Base-by-base conservation (phyloP, 1,140 invertebrate genomes). In the Drosophila kurseongensis region DNA sequence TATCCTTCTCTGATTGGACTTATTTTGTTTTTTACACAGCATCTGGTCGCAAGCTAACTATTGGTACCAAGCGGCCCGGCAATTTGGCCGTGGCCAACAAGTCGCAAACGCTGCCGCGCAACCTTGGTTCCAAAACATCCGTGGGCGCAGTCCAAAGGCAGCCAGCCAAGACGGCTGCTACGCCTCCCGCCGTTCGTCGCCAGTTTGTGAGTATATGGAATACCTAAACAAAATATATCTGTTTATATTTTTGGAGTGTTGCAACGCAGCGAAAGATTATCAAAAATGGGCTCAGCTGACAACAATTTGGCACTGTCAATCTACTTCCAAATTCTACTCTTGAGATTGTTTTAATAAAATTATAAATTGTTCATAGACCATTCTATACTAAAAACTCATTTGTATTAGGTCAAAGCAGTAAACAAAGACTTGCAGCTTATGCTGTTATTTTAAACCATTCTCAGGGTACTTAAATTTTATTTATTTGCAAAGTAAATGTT, bases 21-120 rank as follows among this genome's bases (percentile, higher is more conserved):
- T 52, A 14, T 14, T 9, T 3, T 5, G 4, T 48, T 27, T 72
- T 38, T 27, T 52, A 29, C 76, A 29, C 14, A 96, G 95, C 95
- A 56, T 95, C 96, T 50, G 96, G 96, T 23, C 94, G 95, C 71
- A 92, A 92, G 73, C 92, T 97, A 47, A 96, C 95, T 12, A 94
- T 96, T 52, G 94, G 95, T n/a, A 94, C 95, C 12, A 95, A 95
- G 76, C 93, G 95, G 44, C 93, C 95, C 4, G 93, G 94, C 5
- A 93, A 93, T 14, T 93, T 95, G 42, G 93, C 94, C 1, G 93
- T 94, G 6, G 93, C 95, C 59, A 96, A 95, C 81, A 97, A 97
- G 92, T 97, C 96, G 68, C 96, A 96, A 93, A 97, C 97, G 9
- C 92, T 97, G 50, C 97, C 97, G 0, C 93, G 97, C 41, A 97